Conservation (phyloP, 2,797 vertebrate genomes). For the Bovichtus diacanthus region DNA sequence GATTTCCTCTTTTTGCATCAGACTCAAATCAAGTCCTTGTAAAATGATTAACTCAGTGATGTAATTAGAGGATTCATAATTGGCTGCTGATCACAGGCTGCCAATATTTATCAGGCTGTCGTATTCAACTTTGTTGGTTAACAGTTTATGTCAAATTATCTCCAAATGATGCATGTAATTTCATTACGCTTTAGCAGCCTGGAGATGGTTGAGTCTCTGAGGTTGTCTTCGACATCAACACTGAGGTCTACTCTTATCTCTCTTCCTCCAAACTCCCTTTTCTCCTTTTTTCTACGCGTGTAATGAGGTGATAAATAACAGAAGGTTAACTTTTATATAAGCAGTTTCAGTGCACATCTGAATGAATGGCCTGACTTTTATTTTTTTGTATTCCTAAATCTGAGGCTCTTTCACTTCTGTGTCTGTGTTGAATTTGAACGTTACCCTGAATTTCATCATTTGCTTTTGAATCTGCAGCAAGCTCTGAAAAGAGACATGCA, state of each 20-base stretch:
- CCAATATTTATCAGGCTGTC: slow-evolving; percentile 43
- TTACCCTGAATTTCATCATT: slow-evolving; percentile 59
- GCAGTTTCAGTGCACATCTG: neutral
- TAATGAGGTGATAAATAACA: slow-evolving; percentile 2
- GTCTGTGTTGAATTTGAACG: slow-evolving; percentile 21
- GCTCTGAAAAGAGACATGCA: slow-evolving; percentile 19
- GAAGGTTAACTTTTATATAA: neutral
- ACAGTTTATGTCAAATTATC: slow-evolving; percentile 54
- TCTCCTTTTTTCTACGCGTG: neutral
- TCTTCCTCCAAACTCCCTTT: neutral
- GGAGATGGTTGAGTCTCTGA: slow-evolving; percentile 24
- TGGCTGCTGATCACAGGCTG: slow-evolving; percentile 45
- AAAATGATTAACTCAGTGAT: slow-evolving; percentile 53
- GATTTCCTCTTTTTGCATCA: slow-evolving; percentile 52
- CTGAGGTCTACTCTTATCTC: neutral
- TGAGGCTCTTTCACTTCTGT: slow-evolving; percentile 12
- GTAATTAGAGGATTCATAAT: slow-evolving; percentile 49
- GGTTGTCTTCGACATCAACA: slow-evolving; percentile 16
- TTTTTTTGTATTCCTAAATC: slow-evolving; percentile 19
- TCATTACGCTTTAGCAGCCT: slow-evolving; percentile 28
- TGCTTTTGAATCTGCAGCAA: slow-evolving; percentile 25
- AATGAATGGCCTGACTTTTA: slow-evolving; percentile 1
- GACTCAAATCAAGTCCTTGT: slow-evolving; percentile 28
- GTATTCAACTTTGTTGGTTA: slow-evolving; percentile 29
- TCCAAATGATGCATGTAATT: slow-evolving; percentile 45